A percentile compares a stretch with the other conserved stretches of the same genome.
These are phyloP conservation scores for Mugil cephalus DNA, from an alignment of 2,113 vertebrate genomes.

Conservation along the genomic window DNA sequence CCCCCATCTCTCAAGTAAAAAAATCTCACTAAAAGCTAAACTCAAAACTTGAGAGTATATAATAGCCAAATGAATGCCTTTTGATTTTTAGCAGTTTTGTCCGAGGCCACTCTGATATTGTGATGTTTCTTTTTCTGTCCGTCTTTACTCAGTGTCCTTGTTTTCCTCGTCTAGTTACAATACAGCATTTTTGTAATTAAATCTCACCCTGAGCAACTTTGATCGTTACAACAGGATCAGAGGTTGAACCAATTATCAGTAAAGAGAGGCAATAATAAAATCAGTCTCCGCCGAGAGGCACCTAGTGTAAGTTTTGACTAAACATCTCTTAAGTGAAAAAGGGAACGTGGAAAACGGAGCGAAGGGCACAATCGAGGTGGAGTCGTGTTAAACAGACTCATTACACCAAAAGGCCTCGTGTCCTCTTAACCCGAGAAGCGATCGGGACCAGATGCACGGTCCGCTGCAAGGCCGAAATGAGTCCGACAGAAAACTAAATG, in stretches of 20 bases:
- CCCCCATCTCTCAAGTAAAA: too few species aligned
- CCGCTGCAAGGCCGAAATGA: constrained; percentile 11
- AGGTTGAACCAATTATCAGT: neutral
- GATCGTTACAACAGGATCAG: neutral
- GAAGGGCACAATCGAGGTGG: constrained; percentile 4
- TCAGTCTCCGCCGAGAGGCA: neutral
- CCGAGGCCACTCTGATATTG: too few species aligned
- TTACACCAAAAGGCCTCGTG: constrained; percentile 35
- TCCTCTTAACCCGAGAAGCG: constrained; percentile 33
- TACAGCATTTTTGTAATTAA: neutral
- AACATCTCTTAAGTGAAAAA: constrained; percentile 11
- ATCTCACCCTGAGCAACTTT: neutral
- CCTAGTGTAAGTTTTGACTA: neutral
- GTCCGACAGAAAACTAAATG: constrained; percentile 32
- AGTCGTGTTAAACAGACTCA: constrained; percentile 43
- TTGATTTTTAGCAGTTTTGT: neutral
- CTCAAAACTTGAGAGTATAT: too few species aligned
- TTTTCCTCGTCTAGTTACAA: too few species aligned
- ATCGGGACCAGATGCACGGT: constrained; percentile 34
- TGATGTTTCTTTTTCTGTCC: too few species aligned
- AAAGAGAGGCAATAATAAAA: neutral
- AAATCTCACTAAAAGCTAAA: too few species aligned
- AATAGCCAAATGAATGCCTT: neutral
- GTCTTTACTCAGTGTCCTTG: too few species aligned
- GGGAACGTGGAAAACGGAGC: constrained; percentile 4